Conservation (phyloP, 2,888 invertebrate genomes). For the Caenorhabditis becei region DNA sequence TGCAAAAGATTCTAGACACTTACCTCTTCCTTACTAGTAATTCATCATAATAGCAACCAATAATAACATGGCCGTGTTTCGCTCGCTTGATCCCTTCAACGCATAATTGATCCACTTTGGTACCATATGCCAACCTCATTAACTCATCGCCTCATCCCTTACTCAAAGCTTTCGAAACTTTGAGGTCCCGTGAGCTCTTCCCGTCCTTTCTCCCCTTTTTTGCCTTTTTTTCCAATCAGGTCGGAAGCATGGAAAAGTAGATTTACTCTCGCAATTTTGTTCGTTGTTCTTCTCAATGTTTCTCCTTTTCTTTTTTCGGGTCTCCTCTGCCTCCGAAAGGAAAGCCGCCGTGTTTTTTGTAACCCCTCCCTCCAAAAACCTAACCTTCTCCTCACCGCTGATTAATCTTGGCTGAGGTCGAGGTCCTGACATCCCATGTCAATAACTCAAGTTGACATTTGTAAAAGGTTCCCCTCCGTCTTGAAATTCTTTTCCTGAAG, state of each 20-base stretch:
- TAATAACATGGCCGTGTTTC: conserved; percentile 43
- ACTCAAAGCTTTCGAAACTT: conserved; percentile 17
- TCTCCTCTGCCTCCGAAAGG: neutral
- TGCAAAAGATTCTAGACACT: neutral
- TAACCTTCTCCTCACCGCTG: conserved; percentile 6
- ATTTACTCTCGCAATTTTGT: conserved; percentile 57
- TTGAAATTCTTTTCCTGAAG: neutral
- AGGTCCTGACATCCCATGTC: conserved; percentile 14
- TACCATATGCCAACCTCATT: conserved; percentile 56
- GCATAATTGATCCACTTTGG: conserved; percentile 61
- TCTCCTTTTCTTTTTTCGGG: conserved; percentile 18
- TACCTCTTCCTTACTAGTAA: conserved; percentile 31
- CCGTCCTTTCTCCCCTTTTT: neutral
- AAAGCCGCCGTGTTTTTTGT: conserved; percentile 12
- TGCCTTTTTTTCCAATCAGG: conserved; percentile 54
- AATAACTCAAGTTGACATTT: conserved; percentile 60
- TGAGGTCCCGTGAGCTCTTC: neutral
- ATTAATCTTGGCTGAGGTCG: conserved; percentile 25
- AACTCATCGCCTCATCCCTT: conserved; percentile 37
- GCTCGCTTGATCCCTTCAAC: conserved; percentile 36
- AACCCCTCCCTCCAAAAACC: neutral
- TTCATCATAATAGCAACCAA: conserved; percentile 56
- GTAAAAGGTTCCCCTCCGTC: conserved; percentile 29
- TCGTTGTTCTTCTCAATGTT: conserved; percentile 43
- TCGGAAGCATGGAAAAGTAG: conserved; percentile 52